Evolutionary conservation across 2,888 invertebrate species (phyloP).

Genomic region (Itoplectis maculator): DNA sequence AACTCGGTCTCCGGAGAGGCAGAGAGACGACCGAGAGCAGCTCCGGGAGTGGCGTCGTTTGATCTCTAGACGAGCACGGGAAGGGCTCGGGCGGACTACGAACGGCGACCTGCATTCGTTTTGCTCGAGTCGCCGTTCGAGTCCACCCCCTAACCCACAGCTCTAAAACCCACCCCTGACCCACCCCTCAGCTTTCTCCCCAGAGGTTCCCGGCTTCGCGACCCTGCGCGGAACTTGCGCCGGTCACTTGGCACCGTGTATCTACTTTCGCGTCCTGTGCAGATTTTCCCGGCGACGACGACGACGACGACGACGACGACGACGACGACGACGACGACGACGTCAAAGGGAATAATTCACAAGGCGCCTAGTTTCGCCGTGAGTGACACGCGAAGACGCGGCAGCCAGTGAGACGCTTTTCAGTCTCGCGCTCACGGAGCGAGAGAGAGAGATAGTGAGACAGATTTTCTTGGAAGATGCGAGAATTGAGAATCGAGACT

Average conservation of each 20-base stretch:
- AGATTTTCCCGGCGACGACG: slow-evolving; percentile 27
- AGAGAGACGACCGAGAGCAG: too few species aligned
- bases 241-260: slow-evolving; percentile 19
- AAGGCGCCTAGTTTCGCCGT: slow-evolving; percentile 51
- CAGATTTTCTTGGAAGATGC: neutral
- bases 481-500: neutral
- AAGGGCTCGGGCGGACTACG: slow-evolving; percentile 7
- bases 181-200: slow-evolving; percentile 10
- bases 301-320: slow-evolving; percentile 26
- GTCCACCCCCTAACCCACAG: neutral
- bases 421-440: neutral
- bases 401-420: slow-evolving; percentile 7
- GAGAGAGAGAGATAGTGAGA: neutral
- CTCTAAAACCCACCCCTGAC: neutral
- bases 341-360: slow-evolving; percentile 66
- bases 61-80: slow-evolving; percentile 10
- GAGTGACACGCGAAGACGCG: slow-evolving; percentile 16
- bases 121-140: slow-evolving; percentile 22
- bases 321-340: too few species aligned
- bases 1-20: slow-evolving; percentile 9
- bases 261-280: slow-evolving; percentile 31
- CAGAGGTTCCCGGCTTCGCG: slow-evolving; percentile 4
- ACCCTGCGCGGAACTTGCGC: neutral
- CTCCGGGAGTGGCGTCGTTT: slow-evolving; percentile 12
- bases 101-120: slow-evolving; percentile 32